phyloP scores from a whole-genome alignment of 2,888 invertebrate species.

The Leptinotarsa peninsularis region DNA sequence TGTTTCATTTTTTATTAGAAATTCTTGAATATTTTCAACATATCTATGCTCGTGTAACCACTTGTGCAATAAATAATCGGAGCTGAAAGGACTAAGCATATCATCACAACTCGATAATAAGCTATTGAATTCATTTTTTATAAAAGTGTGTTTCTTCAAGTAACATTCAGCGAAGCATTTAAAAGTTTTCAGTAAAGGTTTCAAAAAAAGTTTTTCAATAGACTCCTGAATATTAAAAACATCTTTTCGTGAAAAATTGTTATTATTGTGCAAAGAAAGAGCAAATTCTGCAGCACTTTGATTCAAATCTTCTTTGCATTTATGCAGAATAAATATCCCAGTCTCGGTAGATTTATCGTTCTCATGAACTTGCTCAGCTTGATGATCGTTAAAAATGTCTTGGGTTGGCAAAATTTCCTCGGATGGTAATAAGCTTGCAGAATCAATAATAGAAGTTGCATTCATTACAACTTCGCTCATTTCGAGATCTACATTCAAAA shows the following conservation, averaged over 20 bases:
- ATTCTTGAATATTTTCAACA: slow-evolving; percentile 19
- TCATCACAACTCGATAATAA: background rate
- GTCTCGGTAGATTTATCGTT: background rate
- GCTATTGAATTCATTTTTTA: slow-evolving; percentile 12
- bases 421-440: background rate
- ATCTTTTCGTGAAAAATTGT: slow-evolving; percentile 32
- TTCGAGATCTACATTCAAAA: no score
- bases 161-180: slow-evolving; percentile 3
- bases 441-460: no score
- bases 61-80: slow-evolving; percentile 22
- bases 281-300: slow-evolving; percentile 11
- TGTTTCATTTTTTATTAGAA: slow-evolving; percentile 25
- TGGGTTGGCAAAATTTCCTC: background rate
- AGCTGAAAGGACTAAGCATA: background rate
- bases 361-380: background rate
- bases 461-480: no score
- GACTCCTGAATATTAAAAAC: slow-evolving; percentile 27
- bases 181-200: slow-evolving; percentile 16
- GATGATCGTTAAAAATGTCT: background rate
- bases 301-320: background rate
- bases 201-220: no score
- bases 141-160: background rate
- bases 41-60: background rate
- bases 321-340: background rate
- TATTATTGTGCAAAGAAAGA: slow-evolving; percentile 25